Percentiles rank a stretch among this genome's conserved stretches.
These are phyloP conservation scores for Crypturellus undulatus DNA, from an alignment of 2,113 vertebrate species.

Conservation along the genomic window DNA sequence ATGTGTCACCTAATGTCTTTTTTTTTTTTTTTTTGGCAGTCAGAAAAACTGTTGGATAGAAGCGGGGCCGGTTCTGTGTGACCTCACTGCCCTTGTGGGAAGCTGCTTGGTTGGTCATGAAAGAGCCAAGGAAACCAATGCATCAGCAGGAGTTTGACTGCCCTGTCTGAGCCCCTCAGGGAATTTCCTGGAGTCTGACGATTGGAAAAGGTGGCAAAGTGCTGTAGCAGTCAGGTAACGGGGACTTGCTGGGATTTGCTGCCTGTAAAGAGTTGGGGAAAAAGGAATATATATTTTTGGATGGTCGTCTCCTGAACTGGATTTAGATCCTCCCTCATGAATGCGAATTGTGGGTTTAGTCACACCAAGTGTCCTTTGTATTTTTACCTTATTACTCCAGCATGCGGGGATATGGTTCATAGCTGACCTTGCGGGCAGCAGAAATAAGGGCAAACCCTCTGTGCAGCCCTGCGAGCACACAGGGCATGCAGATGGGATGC, in stretches of 20 bases:
- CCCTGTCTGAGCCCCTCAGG: too few species aligned
- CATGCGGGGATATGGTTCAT: not conserved
- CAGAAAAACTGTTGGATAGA: too few species aligned
- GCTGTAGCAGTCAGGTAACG: not conserved
- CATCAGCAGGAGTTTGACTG: too few species aligned
- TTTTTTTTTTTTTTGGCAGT: too few species aligned
- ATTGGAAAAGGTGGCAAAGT: too few species aligned
- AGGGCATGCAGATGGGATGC: not conserved
- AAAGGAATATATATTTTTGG: not conserved
- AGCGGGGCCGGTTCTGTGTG: too few species aligned
- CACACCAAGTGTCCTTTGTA: not conserved
- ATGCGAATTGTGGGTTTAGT: not conserved
- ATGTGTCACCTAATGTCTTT: not conserved
- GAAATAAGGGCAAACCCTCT: conserved; percentile 14
- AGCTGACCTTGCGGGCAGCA: not conserved
- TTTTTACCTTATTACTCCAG: conserved; percentile 8
- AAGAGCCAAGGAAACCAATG: too few species aligned
- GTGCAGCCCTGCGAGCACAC: not conserved
- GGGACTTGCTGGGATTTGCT: too few species aligned
- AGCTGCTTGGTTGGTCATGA: too few species aligned
- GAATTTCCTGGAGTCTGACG: too few species aligned
- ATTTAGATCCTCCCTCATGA: not conserved
- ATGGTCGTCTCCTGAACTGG: not conserved
- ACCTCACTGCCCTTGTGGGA: too few species aligned
- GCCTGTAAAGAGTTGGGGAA: too few species aligned